Percentiles rank a stretch among this genome's conserved stretches.
Evolutionary conservation across 2,797 vertebrate genomes (phyloP).

Genomic region (Danio albolineatus): DNA sequence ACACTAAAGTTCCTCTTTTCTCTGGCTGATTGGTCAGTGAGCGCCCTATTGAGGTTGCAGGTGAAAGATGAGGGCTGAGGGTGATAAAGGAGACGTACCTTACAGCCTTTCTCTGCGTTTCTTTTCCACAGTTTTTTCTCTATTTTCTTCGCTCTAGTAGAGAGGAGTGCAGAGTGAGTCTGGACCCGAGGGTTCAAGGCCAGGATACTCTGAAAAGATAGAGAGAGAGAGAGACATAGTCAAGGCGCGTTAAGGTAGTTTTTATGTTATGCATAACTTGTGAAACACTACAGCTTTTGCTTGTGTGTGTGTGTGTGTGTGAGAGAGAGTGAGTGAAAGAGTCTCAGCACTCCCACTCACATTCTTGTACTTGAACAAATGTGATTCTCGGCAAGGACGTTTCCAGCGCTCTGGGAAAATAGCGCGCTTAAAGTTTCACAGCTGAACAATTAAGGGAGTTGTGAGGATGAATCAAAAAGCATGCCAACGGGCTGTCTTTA

Average conservation of each 20-base stretch:
- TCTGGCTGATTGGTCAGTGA: conserved; percentile 27
- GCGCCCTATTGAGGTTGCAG: conserved; percentile 28
- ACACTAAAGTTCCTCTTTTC: conserved; percentile 45
- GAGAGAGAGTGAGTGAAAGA: conserved; percentile 5
- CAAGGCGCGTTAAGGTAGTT: neutral
- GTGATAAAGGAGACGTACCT: conserved; percentile 72
- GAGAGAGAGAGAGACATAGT: conserved; percentile 21
- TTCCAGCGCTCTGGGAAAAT: conserved; percentile 32
- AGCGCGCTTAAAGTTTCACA: conserved; percentile 37
- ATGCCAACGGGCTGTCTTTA: conserved; percentile 36
- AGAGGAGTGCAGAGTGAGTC: conserved; percentile 75
- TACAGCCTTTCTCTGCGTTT: conserved; percentile 81
- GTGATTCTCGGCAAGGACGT: conserved; percentile 43
- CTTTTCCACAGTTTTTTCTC: conserved; percentile 86
- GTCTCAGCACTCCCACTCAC: conserved; percentile 32
- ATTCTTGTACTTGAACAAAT: conserved; percentile 33
- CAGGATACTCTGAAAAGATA: conserved; percentile 79
- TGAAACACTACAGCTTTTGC: neutral
- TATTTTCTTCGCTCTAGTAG: conserved; percentile 79
- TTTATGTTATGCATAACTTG: conserved; percentile 34
- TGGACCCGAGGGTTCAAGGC: conserved; percentile 81
- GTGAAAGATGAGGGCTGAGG: conserved; percentile 29
- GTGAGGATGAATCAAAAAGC: conserved; percentile 43
- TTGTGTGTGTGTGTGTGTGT: conserved; percentile 28
- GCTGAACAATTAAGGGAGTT: conserved; percentile 51